Base-by-base conservation (phyloP, 2,797 vertebrate species). In the Enteromius afrohamiltoni region DNA sequence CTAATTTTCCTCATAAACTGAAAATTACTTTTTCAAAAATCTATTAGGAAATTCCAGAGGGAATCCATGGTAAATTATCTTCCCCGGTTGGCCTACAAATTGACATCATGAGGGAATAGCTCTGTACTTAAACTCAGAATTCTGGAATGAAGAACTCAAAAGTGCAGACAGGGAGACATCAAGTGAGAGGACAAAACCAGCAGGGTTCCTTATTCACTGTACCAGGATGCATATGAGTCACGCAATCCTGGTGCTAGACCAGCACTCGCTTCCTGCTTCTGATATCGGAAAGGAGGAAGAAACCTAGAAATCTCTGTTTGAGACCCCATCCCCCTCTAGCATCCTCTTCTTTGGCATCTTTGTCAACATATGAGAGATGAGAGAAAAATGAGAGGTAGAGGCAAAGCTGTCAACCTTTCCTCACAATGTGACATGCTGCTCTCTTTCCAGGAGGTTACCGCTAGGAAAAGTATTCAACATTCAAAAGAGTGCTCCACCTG, bases 291-390 rank as follows among this genome's bases (percentile, higher is more conserved):
- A 19, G 23, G 51, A 64, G 75, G 58, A 55, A 45, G 67, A 73
- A 70, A 60, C 42, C 69, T 49, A 82, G 58, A 67, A 64, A 29
- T 49, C 17, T 76, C 7, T 77, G 13, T 79, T 55, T 71, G 73
- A 77, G 65, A 83, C 40, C 47, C 42, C 60, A 29, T 40, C 14
- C 31, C 49, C 55, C 60, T 73, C 73, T 37, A n/a, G n/a, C 64
- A 40, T 74, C 42, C 23, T 19, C 47, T 47, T 26, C 60, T 73
- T 60, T 37, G 37, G n/a, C 64, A 40, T 78, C 42, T 74, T 69
- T 80, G 67, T 78, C 80, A 78, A 67, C 69, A 83, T 40, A 58
- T 51, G 77, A 68, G 47, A 81, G 58, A 67, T 45, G 78, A 62
- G 80, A 76, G 62, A 82, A 47, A 78, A 77, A 80, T 29, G 40